Conservation (phyloP, 2,888 invertebrate genomes). For the Panopea generosa region DNA sequence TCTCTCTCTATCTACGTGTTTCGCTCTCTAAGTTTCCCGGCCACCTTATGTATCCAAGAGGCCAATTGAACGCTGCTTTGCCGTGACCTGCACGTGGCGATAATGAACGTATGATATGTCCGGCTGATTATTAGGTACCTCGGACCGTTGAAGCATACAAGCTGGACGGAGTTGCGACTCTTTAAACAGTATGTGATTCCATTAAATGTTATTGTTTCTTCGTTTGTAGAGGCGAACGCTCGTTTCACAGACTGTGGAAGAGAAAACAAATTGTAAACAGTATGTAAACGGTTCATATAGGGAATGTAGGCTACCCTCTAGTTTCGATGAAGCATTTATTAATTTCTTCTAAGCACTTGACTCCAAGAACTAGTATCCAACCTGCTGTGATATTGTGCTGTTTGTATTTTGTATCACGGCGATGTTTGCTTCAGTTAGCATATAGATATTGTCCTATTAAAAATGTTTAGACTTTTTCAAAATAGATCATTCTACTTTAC, state of each 20-base stretch:
- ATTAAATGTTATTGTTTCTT: slow-evolving; percentile 21
- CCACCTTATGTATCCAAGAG: slow-evolving; percentile 37
- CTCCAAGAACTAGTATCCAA: no score
- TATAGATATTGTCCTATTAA: no score
- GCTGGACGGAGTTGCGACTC: slow-evolving; percentile 21
- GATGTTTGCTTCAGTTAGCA: no score
- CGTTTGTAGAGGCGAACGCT: background rate
- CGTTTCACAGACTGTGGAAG: slow-evolving; percentile 25
- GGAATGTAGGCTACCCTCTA: no score
- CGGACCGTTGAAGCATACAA: slow-evolving; percentile 47
- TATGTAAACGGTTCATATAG: background rate
- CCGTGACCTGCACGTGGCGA: slow-evolving; percentile 34
- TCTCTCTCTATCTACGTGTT: no score
- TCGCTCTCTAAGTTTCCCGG: slow-evolving; percentile 40
- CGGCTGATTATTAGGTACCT: slow-evolving; percentile 46
- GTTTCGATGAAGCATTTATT: no score
- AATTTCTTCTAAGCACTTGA: no score
- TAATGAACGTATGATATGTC: slow-evolving; percentile 38
- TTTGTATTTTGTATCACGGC: no score
- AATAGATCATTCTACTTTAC: no score
- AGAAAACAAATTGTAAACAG: background rate
- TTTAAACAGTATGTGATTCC: slow-evolving; percentile 49
- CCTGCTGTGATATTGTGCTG: no score
- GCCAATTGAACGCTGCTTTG: slow-evolving; percentile 33
- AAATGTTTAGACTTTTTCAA: no score